Evolutionary conservation across 2,113 vertebrate species (phyloP).

Genomic region (Eubucco bourcierii): DNA sequence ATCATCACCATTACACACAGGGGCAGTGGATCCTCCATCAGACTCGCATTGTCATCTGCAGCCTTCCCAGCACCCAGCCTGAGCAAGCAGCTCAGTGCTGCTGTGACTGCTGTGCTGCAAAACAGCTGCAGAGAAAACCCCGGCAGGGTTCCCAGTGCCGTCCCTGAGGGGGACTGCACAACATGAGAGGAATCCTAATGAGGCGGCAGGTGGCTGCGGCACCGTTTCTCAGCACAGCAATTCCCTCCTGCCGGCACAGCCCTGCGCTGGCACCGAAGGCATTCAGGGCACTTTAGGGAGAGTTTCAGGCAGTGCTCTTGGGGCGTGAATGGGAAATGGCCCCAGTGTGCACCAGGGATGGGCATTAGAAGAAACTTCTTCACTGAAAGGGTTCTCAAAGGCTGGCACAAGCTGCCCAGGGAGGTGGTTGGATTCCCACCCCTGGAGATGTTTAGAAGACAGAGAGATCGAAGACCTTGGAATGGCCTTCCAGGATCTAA

Average conservation of each 20-base stretch:
- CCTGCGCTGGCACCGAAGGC: neutral
- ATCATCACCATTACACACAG: fast-evolving
- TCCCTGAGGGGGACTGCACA: fast-evolving
- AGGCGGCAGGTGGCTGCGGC: fast-evolving
- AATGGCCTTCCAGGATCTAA: too few species aligned
- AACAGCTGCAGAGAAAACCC: neutral
- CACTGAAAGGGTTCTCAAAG: too few species aligned
- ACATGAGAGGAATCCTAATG: neutral
- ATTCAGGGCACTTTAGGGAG: too few species aligned
- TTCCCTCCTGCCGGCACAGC: neutral
- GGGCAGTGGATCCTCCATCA: neutral
- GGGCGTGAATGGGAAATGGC: too few species aligned
- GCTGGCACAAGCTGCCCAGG: too few species aligned
- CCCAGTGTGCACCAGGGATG: too few species aligned
- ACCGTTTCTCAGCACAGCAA: neutral
- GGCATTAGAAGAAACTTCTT: too few species aligned
- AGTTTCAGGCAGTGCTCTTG: fast-evolving
- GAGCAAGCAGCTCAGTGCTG: neutral
- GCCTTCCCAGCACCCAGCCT: neutral
- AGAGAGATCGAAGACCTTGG: too few species aligned
- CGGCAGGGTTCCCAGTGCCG: fast-evolving
- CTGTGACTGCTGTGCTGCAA: neutral
- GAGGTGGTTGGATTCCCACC: too few species aligned
- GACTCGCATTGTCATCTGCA: neutral
- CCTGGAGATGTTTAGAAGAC: too few species aligned